Conservation (phyloP, 2,888 invertebrate species). For the Drosophila nigricruria region DNA sequence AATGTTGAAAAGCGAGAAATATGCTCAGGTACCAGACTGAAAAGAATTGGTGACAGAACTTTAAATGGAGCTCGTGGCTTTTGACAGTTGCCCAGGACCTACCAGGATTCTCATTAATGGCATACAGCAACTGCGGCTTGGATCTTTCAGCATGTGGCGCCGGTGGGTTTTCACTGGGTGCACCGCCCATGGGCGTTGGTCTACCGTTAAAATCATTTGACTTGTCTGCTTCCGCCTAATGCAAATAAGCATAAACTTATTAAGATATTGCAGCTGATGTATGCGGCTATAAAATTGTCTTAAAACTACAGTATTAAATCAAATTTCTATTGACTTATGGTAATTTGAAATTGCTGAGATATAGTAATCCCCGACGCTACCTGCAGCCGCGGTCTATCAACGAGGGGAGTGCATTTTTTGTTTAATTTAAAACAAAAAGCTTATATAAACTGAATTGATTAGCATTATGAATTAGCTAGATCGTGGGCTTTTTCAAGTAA, state of each 20-base stretch:
- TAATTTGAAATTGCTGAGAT: slow-evolving; percentile 38
- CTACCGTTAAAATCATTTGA: slow-evolving; percentile 21
- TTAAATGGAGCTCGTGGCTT: neutral
- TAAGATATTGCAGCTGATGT: slow-evolving; percentile 22
- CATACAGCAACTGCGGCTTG: slow-evolving; percentile 87
- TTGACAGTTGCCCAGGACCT: neutral
- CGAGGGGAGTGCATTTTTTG: slow-evolving; percentile 20
- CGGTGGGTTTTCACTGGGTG: neutral
- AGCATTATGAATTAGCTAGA: slow-evolving; percentile 41
- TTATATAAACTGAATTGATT: slow-evolving; percentile 54
- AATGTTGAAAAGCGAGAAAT: slow-evolving; percentile 93
- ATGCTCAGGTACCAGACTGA: slow-evolving; percentile 91
- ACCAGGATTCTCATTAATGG: slow-evolving; percentile 91
- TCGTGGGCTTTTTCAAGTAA: slow-evolving; percentile 16
- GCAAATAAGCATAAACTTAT: slow-evolving; percentile 4
- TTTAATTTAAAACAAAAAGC: slow-evolving; percentile 25
- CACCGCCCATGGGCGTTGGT: slow-evolving; percentile 25
- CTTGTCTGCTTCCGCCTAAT: slow-evolving; percentile 48
- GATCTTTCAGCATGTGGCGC: slow-evolving; percentile 38
- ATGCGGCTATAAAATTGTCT: slow-evolving; percentile 14
- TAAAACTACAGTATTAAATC: slow-evolving; percentile 43
- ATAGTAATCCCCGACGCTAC: slow-evolving; percentile 4
- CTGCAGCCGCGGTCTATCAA: neutral
- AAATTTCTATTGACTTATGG: slow-evolving; percentile 62
- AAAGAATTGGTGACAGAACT: neutral